These are phyloP conservation scores for Falco concolor DNA, from an alignment of 2,797 vertebrate species.

Conservation along the genomic window DNA sequence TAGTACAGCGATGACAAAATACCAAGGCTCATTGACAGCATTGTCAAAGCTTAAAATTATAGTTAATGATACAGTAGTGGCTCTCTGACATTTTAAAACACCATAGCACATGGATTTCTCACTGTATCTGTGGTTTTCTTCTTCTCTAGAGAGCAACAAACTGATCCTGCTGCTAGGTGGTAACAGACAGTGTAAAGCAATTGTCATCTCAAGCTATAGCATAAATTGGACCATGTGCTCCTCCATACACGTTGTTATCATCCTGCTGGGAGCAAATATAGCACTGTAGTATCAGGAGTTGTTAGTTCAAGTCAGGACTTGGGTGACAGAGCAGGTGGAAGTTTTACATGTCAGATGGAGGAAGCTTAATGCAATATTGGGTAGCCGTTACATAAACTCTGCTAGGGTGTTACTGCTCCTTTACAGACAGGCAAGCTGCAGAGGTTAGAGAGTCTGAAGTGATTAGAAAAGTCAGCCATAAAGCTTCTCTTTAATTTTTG, in stretches of 20 bases:
- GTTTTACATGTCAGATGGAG: constrained; percentile 33
- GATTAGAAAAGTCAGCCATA: not conserved
- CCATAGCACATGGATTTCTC: not conserved
- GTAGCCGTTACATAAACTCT: constrained; percentile 48
- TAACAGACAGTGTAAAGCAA: constrained; percentile 6
- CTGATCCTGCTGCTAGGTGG: not conserved
- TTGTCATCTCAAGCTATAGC: not conserved
- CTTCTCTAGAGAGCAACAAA: constrained; percentile 27
- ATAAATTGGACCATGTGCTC: not conserved
- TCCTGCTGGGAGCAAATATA: constrained; percentile 32
- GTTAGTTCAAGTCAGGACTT: constrained; percentile 59
- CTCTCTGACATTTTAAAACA: constrained; percentile 37
- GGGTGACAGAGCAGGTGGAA: constrained; percentile 57
- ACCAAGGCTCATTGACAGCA: constrained; percentile 28
- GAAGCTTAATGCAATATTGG: constrained; percentile 46
- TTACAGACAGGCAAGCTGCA: not conserved
- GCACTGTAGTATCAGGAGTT: constrained; percentile 18
- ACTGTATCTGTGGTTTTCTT: not conserved
- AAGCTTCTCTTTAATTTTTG: not conserved
- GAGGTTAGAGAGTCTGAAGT: not conserved
- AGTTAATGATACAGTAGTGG: constrained; percentile 51
- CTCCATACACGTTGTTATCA: not conserved
- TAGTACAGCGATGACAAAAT: constrained; percentile 47
- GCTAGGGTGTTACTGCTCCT: not conserved
- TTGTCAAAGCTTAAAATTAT: constrained; percentile 64